Base-by-base conservation (phyloP, 1,140 invertebrate genomes). In the Bacillus rossius region DNA sequence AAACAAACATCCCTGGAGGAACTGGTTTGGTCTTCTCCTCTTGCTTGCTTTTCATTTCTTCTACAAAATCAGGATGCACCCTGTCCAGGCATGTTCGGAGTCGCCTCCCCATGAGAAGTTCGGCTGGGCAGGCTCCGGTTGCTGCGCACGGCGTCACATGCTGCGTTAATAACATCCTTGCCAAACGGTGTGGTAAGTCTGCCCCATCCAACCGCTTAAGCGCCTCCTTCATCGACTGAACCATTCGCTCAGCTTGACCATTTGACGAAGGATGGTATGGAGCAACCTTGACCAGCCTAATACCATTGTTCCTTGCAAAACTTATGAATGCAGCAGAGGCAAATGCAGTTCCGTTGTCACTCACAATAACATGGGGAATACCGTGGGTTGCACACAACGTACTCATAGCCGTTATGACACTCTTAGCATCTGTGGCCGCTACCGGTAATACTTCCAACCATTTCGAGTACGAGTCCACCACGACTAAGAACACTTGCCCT, bases 381-480 rank as follows among this genome's bases (percentile, higher is more conserved):
- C 43, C 13, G 17, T 13, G 13, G 43, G 43, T 7, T 5, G 43
- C 43, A 45, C 5, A 45, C 43, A 45, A 13, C 4, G 17, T 7
- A 20, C 13, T 7, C 13, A 45, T 19, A 7, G 4, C 4, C 8
- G 43, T 23, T 19, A 45, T 13, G 8, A 45, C 43, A 45, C 43
- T 19, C 14, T 19, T 13, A 23, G 14, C 17, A 45, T 19, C 22
- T 13, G 43, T 45, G 17, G 49, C 4, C 42, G 49, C 25, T 26
- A n/a, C 61, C 2, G 59, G 49, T 13, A 62, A 60, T 8, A 77
- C 65, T 62, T 77, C 72, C 17, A 71, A 61, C 71, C 71, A 78
- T 59, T 73, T 75, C 0, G 70, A 71, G 56, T 67, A 71, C 1
- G 72, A 57, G 66, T 79, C 77, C 0, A 73, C 65, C 2, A 75